Percentiles rank a stretch among this genome's conserved stretches.
Conservation (phyloP, 2,888 invertebrate genomes). For the Euclidia mi region DNA sequence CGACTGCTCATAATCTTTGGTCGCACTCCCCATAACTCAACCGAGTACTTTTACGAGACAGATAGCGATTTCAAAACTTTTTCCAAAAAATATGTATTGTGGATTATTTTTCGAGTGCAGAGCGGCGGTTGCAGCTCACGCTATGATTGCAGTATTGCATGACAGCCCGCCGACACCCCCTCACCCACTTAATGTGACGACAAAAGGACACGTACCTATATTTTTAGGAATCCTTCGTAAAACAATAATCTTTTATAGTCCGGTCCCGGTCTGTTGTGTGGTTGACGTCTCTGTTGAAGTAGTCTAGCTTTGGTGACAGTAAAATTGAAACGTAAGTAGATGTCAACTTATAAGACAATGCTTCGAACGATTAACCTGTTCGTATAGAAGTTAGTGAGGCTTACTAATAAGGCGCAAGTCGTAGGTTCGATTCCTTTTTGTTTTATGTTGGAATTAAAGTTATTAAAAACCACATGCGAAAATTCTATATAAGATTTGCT, state of each 20-base stretch:
- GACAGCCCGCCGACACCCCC: slow-evolving; percentile 64
- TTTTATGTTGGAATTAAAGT: too few relatives aligned
- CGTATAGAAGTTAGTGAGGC: too few relatives aligned
- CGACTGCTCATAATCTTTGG: not conserved
- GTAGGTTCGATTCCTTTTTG: too few relatives aligned
- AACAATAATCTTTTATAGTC: not conserved
- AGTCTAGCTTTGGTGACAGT: too few relatives aligned
- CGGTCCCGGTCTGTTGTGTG: not conserved
- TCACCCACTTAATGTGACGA: slow-evolving; percentile 56
- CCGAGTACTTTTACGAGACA: slow-evolving; percentile 9
- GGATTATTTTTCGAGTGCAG: slow-evolving; percentile 54
- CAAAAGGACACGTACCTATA: slow-evolving; percentile 46
- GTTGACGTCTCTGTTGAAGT: too few relatives aligned
- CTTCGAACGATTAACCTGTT: too few relatives aligned
- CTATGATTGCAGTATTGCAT: slow-evolving; percentile 82
- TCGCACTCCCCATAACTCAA: not conserved
- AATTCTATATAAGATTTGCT: too few relatives aligned
- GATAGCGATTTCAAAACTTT: slow-evolving; percentile 18
- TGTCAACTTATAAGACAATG: too few relatives aligned
- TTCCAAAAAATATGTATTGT: slow-evolving; percentile 27
- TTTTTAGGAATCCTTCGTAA: slow-evolving; percentile 23
- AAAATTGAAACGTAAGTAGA: too few relatives aligned
- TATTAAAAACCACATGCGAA: too few relatives aligned
- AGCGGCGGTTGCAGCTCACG: slow-evolving; percentile 62
- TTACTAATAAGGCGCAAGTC: too few relatives aligned